These are phyloP conservation scores for Podargus strigoides DNA, from an alignment of 2,797 vertebrate genomes.

Conservation along the genomic window DNA sequence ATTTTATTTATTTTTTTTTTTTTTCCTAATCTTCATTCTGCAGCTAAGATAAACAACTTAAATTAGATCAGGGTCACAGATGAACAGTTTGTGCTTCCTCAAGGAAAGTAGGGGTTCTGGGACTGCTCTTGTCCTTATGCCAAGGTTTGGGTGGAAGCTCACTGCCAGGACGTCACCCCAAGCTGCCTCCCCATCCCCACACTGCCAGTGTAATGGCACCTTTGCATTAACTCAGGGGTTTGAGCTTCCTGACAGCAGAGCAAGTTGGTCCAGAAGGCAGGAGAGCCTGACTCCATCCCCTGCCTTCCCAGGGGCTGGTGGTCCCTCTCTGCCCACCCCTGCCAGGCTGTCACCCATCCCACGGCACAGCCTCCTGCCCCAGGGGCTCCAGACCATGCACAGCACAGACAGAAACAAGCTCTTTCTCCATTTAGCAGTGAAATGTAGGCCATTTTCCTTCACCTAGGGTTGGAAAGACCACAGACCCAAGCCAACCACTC, in stretches of 20 bases:
- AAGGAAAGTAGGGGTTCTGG: no score
- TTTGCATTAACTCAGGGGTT: no score
- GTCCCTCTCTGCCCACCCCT: background rate
- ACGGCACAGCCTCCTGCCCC: background rate
- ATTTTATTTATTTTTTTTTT: background rate
- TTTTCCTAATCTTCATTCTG: background rate
- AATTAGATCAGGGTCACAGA: background rate
- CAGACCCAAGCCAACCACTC: background rate
- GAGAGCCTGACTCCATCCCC: background rate
- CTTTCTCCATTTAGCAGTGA: background rate
- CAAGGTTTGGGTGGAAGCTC: no score
- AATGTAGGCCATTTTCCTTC: background rate
- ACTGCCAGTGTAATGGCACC: no score
- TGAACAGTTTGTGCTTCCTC: background rate
- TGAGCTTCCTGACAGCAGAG: background rate
- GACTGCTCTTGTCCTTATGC: no score
- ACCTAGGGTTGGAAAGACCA: background rate
- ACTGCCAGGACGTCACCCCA: no score
- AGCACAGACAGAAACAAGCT: background rate
- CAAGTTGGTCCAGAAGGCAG: background rate
- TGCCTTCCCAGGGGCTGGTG: background rate
- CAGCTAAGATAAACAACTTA: no score
- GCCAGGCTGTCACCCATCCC: background rate
- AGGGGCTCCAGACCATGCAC: fast-evolving
- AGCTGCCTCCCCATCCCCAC: no score